phyloP scores from a whole-genome alignment of 1,140 invertebrate species.

The Teleogryllus occipitalis region DNA sequence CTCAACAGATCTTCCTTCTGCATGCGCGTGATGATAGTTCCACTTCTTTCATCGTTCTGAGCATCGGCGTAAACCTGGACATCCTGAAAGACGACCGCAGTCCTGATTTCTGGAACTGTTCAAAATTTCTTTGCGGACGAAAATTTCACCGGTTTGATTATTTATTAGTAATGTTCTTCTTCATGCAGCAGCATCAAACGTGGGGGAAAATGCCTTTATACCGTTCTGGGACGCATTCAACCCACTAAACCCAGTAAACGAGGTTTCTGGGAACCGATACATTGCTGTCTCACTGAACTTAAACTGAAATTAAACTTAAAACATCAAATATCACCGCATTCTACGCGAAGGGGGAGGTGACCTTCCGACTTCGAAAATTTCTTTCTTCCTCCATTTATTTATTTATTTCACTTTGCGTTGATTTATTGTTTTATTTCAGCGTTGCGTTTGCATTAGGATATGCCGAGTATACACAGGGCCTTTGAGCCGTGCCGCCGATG shows the following conservation, averaged over 20 bases:
- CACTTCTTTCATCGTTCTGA: no score
- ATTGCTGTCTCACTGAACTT: neutral
- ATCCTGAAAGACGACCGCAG: no score
- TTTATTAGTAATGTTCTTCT: neutral
- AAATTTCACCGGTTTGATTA: neutral
- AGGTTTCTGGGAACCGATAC: neutral
- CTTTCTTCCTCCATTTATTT: conserved; percentile 5
- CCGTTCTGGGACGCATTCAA: neutral
- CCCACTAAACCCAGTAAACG: neutral
- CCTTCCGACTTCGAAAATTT: conserved; percentile 4
- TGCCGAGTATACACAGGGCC: neutral
- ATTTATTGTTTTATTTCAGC: conserved; percentile 1
- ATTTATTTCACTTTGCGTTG: conserved; percentile 1
- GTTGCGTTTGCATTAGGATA: conserved; percentile 4
- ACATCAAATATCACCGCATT: neutral
- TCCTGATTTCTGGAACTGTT: no score
- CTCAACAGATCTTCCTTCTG: no score
- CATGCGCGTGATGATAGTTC: no score
- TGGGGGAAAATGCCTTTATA: neutral
- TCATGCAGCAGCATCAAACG: neutral
- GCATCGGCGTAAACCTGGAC: no score
- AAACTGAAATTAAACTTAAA: conserved; percentile 6
- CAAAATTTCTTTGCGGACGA: no score
- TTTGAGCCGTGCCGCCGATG: neutral
- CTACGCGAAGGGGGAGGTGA: neutral